Conservation (phyloP, 2,797 vertebrate genomes). For the Sebastiscus albofasciatus region DNA sequence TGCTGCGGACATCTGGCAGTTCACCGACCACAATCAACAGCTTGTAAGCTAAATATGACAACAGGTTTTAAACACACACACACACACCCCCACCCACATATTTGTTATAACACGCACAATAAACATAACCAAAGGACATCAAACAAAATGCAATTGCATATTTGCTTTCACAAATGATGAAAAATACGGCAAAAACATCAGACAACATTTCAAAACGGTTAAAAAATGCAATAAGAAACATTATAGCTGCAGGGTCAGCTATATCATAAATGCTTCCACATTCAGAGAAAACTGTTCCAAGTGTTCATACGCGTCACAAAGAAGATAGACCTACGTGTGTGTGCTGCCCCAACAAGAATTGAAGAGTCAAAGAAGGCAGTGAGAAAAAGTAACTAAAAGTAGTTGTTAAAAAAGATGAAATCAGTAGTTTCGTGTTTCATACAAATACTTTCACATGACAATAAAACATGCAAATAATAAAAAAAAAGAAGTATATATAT, state of each 20-base stretch:
- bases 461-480: constrained; percentile 37
- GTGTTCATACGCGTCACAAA: constrained; percentile 20
- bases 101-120: background rate
- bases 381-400: constrained; percentile 13
- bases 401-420: constrained; percentile 9
- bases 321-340: background rate
- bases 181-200: constrained; percentile 37
- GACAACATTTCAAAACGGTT: constrained; percentile 23
- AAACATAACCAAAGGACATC: background rate
- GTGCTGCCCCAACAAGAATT: constrained; percentile 25
- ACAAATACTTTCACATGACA: constrained; percentile 44
- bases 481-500: constrained; percentile 34
- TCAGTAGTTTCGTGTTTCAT: constrained; percentile 80
- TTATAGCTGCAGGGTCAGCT: constrained; percentile 22
- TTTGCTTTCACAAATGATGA: constrained; percentile 38
- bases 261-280: constrained; percentile 26
- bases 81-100: background rate
- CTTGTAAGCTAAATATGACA: background rate
- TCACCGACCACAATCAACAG: constrained; percentile 12
- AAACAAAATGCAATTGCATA: constrained; percentile 7
- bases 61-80: constrained; percentile 1
- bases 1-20: constrained; percentile 17
- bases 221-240: constrained; percentile 29
- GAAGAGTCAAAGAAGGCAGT: constrained; percentile 9
- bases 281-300: constrained; percentile 33